phyloP scores from a whole-genome alignment of 2,113 vertebrate genomes.

The Clarias macrocephalus region DNA sequence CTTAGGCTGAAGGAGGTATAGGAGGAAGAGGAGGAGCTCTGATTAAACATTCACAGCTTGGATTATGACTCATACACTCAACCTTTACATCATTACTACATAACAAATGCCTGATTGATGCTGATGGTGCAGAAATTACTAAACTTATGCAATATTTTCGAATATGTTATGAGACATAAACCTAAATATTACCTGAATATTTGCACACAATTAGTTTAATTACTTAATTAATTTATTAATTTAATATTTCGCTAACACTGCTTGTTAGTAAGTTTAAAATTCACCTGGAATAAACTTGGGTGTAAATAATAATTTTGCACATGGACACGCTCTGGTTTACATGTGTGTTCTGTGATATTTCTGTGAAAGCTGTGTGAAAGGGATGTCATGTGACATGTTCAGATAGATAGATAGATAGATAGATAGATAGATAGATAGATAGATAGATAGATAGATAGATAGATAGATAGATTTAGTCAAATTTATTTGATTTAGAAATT shows the following conservation, averaged over 20 bases:
- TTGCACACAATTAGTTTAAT: neutral
- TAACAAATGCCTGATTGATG: neutral
- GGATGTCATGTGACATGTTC: neutral
- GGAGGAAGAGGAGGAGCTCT: slow-evolving; percentile 57
- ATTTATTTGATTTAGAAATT: neutral
- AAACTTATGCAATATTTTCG: neutral
- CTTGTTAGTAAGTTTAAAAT: neutral
- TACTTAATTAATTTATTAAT: neutral
- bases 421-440: too few relatives aligned
- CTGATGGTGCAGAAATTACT: neutral
- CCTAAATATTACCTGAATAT: neutral
- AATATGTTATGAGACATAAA: neutral
- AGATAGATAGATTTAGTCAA: neutral
- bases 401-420: too few relatives aligned
- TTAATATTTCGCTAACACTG: neutral
- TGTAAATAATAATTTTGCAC: neutral
- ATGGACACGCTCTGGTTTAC: neutral
- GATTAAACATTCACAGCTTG: slow-evolving; percentile 69
- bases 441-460: too few relatives aligned
- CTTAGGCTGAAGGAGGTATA: neutral
- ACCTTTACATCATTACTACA: neutral
- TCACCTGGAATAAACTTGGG: neutral
- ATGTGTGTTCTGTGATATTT: neutral
- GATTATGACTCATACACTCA: slow-evolving; percentile 42
- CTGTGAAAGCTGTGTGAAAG: neutral